Evolutionary conservation across 1,140 invertebrate species (phyloP).

Genomic region (Lordiphosa collinella): DNA sequence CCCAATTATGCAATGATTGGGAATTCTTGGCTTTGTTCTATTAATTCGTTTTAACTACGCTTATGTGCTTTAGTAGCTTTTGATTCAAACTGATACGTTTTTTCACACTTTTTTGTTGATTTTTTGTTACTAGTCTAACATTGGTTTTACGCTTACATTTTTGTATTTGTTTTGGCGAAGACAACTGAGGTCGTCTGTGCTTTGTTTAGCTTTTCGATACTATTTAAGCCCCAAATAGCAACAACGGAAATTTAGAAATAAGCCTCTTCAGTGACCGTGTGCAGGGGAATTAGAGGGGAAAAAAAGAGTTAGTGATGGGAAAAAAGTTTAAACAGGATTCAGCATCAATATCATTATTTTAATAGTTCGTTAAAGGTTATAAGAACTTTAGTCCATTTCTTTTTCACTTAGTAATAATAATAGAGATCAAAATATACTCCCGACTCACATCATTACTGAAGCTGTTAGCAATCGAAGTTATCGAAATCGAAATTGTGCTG

Average conservation of each 20-base stretch:
- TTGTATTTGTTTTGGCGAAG: conserved; percentile 22
- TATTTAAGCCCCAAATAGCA: conserved; percentile 21
- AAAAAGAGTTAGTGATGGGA: not conserved
- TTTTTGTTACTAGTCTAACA: conserved; percentile 3
- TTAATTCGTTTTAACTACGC: conserved; percentile 1
- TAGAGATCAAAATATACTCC: not conserved
- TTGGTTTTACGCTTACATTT: conserved; percentile 42
- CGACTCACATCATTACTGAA: too few species aligned
- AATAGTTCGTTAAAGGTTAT: not conserved
- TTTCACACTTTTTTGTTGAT: not conserved
- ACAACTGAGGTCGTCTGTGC: conserved; percentile 26
- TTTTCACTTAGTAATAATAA: not conserved
- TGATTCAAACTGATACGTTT: not conserved
- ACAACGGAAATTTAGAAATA: not conserved
- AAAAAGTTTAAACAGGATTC: too few species aligned
- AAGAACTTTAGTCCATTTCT: too few species aligned
- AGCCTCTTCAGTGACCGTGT: not conserved
- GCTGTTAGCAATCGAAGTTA: not conserved
- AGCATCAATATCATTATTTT: not conserved
- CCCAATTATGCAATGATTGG: conserved; percentile 64
- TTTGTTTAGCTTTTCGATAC: conserved; percentile 55
- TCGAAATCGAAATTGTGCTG: not conserved
- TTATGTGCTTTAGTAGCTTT: not conserved
- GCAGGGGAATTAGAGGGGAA: conserved; percentile 2
- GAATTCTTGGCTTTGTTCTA: conserved; percentile 25